Percentiles rank a stretch among this genome's conserved stretches.
Evolutionary conservation across 2,113 vertebrate species (phyloP).

Genomic region (Agelaius tricolor): DNA sequence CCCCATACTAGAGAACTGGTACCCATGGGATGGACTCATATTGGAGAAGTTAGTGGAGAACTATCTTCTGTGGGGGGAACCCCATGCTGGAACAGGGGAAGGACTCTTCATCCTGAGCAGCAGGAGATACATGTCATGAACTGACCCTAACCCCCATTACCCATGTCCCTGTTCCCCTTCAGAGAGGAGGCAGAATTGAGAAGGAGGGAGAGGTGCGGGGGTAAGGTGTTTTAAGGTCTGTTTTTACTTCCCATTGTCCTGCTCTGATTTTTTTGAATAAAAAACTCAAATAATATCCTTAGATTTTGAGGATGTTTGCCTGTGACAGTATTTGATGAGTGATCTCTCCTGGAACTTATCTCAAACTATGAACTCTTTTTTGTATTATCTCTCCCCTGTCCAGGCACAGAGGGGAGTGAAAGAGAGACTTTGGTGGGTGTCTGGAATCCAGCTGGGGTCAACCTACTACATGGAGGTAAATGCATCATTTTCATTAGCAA

Average conservation of each 20-base stretch:
- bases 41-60: neutral
- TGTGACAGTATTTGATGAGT: neutral
- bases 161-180: rapidly evolving
- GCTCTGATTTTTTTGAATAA: neutral
- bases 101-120: neutral
- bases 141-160: neutral
- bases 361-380: neutral
- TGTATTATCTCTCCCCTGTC: neutral
- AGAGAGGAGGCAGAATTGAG: neutral
- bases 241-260: neutral
- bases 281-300: neutral
- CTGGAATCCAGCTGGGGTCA: neutral
- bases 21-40: neutral
- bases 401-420: neutral
- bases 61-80: too few species aligned
- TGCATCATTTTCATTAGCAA: neutral
- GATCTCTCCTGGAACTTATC: neutral
- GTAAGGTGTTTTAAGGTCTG: neutral
- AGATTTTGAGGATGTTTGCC: neutral
- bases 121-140: neutral
- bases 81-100: neutral
- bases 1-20: rapidly evolving
- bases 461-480: neutral
- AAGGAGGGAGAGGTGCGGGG: neutral
- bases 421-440: neutral